Evolutionary conservation across 2,113 vertebrate species (phyloP).

Genomic region (Tylochromis polylepis): DNA sequence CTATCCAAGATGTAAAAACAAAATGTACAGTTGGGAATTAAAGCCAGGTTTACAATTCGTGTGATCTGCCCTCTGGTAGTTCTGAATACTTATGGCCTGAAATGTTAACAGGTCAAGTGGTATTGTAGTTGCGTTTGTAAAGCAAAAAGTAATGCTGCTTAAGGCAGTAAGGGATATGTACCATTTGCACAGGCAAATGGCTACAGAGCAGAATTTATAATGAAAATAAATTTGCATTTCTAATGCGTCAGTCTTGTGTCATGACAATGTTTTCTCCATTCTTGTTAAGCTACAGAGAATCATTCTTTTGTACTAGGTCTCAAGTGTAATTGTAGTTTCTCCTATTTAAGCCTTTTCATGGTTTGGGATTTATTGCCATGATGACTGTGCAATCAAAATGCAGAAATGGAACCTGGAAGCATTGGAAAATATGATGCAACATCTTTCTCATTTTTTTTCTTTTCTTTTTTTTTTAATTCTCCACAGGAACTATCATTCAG

Average conservation of each 20-base stretch:
- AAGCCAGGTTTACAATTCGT: background rate
- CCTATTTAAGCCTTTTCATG: background rate
- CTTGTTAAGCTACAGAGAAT: background rate
- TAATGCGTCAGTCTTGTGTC: background rate
- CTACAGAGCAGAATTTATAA: background rate
- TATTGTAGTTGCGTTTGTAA: accelerated
- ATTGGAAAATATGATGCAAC: slow-evolving; percentile 27
- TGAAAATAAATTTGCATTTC: background rate
- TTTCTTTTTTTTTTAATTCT: background rate
- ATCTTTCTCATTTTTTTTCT: background rate
- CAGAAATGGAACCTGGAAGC: background rate
- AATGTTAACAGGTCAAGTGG: background rate
- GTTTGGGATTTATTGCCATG: background rate
- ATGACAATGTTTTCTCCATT: background rate
- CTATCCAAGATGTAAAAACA: background rate
- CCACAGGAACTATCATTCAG: slow-evolving; percentile 18
- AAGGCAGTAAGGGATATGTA: background rate
- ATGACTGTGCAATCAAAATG: background rate
- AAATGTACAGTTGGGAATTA: background rate
- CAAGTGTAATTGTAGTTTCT: background rate
- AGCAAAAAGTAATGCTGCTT: background rate
- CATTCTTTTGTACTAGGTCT: background rate
- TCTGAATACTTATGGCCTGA: background rate
- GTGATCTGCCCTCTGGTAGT: background rate
- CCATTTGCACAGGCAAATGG: background rate